phyloP scores from a whole-genome alignment of 2,113 vertebrate genomes.

The Naja naja region DNA sequence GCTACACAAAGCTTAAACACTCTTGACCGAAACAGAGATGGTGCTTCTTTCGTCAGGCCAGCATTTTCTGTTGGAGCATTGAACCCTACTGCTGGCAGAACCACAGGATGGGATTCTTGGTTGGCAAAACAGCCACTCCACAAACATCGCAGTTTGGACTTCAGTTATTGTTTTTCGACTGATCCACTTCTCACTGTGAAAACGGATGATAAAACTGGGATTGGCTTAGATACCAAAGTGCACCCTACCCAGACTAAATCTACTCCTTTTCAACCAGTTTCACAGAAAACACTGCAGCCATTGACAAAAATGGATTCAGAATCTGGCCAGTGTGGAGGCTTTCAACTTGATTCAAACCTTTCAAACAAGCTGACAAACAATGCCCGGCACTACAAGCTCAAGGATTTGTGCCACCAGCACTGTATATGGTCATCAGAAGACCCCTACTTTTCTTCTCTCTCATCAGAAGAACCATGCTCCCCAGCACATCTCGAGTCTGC shows the following conservation, averaged over 20 bases:
- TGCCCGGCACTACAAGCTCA: background rate
- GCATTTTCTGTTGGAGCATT: constrained; percentile 57
- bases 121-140: constrained; percentile 41
- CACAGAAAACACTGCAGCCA: constrained; percentile 22
- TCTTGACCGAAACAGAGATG: background rate
- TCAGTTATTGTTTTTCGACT: constrained; percentile 25
- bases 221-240: constrained; percentile 14
- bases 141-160: constrained; percentile 66
- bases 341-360: constrained; percentile 34
- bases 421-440: constrained; percentile 65
- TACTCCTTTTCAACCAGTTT: constrained; percentile 57
- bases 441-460: constrained; percentile 68
- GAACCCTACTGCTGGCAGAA: constrained; percentile 41
- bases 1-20: background rate
- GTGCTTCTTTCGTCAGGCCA: constrained; percentile 36
- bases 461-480: constrained; percentile 37
- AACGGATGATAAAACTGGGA: background rate
- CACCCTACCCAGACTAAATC: constrained; percentile 63
- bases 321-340: constrained; percentile 5
- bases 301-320: background rate
- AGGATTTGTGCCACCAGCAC: background rate
- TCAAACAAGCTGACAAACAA: accelerated
- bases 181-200: constrained; percentile 16
- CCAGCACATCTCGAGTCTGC: constrained; percentile 34
- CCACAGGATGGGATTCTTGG: constrained; percentile 1